Base-by-base conservation (phyloP, 2,797 vertebrate genomes). In the Denticeps clupeoides region DNA sequence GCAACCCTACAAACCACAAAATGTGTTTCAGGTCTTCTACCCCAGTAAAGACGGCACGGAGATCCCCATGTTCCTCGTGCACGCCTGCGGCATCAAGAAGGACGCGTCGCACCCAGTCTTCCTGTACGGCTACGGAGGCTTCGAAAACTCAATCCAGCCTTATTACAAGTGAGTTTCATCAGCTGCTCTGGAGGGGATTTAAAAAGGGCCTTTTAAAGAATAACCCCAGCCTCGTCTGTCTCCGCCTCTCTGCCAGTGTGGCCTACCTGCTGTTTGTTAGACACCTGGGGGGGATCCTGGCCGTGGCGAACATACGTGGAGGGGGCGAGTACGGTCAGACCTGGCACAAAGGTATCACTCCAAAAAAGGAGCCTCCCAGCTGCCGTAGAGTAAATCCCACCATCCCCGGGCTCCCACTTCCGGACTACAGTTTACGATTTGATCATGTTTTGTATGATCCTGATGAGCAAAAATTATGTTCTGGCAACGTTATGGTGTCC, bases 61-160 rank as follows among this genome's bases (percentile, higher is more conserved):
- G 53, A 77, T 86, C 45, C 83, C 83, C 22, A 85, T 86, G 82
- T 86, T 86, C 59, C 59, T 86, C 51, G 83, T 86, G 19, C 74
- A 84, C 1, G 12, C 71, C 4, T 71, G 64, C 13, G 45, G 63
- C 27, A 61, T 86, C 10, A 11, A 77, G 63, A 73, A 53, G 29
- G 78, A 85, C 1, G 67, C 71, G 7, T 69, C 65, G 24, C 67
- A 80, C 37, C 81, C 83, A 0, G 74, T 83, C 2, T 81, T 86
- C 49, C 77, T 86, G 3, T 75, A 83, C 7, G 82, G 82, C 47
- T 86, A 85, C 0, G 83, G 82, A 59, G 82, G 83, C 40, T 86
- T 85, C n/a, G 79, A 84, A 49, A 7, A 49, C 7, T 73, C 79
- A 10, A 74, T 84, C 18, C 81, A 83, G 11, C 83, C 83, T 0